These are phyloP conservation scores for Dissostichus mawsoni DNA, from an alignment of 2,113 vertebrate species.

Conservation along the genomic window DNA sequence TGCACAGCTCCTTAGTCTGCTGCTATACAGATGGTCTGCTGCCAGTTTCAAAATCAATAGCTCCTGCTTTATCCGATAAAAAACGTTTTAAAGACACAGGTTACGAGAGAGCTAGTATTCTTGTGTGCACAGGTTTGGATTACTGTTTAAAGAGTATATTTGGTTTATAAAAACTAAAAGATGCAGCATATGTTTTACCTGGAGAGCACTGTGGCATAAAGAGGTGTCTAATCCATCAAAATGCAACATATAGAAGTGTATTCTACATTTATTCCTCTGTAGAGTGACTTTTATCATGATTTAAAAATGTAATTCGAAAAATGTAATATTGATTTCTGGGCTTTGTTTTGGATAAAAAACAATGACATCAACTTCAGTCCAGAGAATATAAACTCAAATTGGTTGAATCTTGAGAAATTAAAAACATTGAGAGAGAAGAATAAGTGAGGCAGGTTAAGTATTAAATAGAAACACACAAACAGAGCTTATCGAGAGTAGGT, in stretches of 20 bases:
- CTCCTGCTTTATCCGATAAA: conserved; percentile 16
- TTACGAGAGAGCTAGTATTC: rapidly evolving
- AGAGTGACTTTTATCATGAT: neutral
- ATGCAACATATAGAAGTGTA: neutral
- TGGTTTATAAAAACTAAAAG: neutral
- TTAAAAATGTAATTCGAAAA: neutral
- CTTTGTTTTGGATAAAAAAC: too few relatives aligned
- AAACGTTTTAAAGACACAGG: conserved; percentile 1
- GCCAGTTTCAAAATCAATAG: conserved; percentile 36
- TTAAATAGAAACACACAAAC: conserved; percentile 1
- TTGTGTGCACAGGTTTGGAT: neutral
- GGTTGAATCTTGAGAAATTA: neutral
- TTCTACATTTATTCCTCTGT: neutral
- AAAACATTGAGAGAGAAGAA: neutral
- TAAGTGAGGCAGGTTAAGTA: neutral
- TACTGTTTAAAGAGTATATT: neutral
- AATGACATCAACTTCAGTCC: neutral
- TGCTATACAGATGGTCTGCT: conserved; percentile 28
- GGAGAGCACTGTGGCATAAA: neutral
- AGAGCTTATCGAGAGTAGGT: neutral
- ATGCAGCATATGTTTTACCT: neutral
- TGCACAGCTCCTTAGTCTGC: conserved; percentile 47
- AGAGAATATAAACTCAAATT: neutral
- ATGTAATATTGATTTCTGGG: neutral
- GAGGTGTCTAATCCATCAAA: neutral